Evolutionary conservation across 2,113 vertebrate species (phyloP), one percentile per base, ranked within the genome.

Genomic region (Scomber japonicus): DNA sequence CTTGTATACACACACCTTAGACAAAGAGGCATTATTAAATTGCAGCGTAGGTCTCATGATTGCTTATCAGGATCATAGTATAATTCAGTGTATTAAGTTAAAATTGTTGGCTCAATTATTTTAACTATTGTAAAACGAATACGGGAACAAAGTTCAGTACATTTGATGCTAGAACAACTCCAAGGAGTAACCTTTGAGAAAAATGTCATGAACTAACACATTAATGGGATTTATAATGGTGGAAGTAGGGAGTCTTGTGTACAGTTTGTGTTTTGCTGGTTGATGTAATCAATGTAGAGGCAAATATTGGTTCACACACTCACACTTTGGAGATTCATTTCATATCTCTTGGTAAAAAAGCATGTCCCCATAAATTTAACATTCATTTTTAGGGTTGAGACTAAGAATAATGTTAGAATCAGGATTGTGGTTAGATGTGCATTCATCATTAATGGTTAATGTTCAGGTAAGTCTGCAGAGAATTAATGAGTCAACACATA

Each of bases 11-110:
- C 67, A 78, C 73, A 68, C 30, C 15, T 17, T 40, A 70, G 55
- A 89, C 75, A 88, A 87, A 82, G 63, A 54, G 40, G 59, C 48
- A 50, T 81, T 89, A 83, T 89, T 73, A 71, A 48, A 75, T 13
- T 50, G 31, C 45, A 64, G 71, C 51, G 40, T 56, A 68, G 74
- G 12, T 16, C 48, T 31, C 3, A n/a, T 40, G 35, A 71, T 46
- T 68, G 53, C 48, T 79, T 85, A 84, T 86, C 79, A 50, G 69
- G 53, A 78, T 80, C 45, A 46, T 1, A 11, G 54, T 53, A 66
- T 77, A 55, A 87, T 88, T 83, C 75, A 74, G 40, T 74, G 64
- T 19, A 51, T 71, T 82, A 76, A 60, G 75, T 81, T 53, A 49
- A 80, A 83, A 69, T 57, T 53, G 55, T 54, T 68, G 14, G 1